Base-by-base conservation (phyloP, 2,797 vertebrate species). In the Steatocranus sp. region DNA sequence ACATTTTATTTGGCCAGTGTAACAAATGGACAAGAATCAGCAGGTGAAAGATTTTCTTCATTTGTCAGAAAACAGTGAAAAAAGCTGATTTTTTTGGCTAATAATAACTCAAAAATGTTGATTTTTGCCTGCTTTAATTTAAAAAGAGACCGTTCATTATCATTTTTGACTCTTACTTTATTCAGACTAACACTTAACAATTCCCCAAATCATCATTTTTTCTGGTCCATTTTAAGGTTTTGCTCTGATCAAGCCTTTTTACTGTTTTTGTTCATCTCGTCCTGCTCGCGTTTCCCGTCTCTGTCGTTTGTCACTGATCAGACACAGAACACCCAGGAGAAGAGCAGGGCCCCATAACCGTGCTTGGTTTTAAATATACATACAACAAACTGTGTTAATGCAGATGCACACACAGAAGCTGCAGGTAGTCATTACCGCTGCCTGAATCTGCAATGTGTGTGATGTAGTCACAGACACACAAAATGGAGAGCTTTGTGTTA, bases 401-500 rank as follows among this genome's bases (percentile, higher is more conserved):
- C 41, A 87, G 76, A 88, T 75, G 68, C 80, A 88, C 54, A 43
- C 75, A 49, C 79, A 76, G 30, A 83, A 75, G 78, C 86, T 84
- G 68, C 76, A 82, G 74, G 20, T 77, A 84, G 81, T 85, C 84
- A 87, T 91, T 88, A 84, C 82, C 9, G 46, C 76, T 10, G 56
- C 78, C 77, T 77, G 51, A 48, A 89, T 93, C 84, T 86, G 88
- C 81, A 83, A 51, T 84, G 83, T 86, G 81, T 88, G 78, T 1
- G 8, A 75, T 43, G 23, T 14, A 30, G 83, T 91, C 84, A 36
- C 56, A 73, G 49, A 23, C 75, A 79, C 84, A 83, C n/a, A 23
- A 79, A 86, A 91, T 84, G 82, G 83, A 92, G 87, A 92, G 92
- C 89, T 88, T 83, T 91, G 90, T 89, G 89, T 91, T 87, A 80